Evolutionary conservation across 2,888 invertebrate genomes (phyloP), one percentile per base, ranked within the genome.

Genomic region (Seladonia tumulorum): DNA sequence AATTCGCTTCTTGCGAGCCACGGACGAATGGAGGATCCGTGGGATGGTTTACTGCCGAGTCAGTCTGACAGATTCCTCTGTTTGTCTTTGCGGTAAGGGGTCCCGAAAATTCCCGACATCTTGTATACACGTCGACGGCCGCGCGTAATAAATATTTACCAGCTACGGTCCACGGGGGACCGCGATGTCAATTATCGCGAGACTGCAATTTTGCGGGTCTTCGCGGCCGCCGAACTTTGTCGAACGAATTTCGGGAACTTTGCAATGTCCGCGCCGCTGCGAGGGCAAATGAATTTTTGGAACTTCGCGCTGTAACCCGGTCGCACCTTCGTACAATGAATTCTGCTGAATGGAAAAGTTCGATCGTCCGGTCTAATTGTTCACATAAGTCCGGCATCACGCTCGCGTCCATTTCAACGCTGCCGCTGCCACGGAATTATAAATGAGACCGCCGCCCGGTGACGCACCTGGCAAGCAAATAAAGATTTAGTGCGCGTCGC

Each of bases 1-100:
- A 94, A 94, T 94, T 94, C 94, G 93, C 93, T 89, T 90, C 88
- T 81, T 87, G 87, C 83, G 90, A 88, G 29, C 79, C 77, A 79
- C 79, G 81, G 71, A 82, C 79, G 83, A 85, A 75, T 47, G 72
- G 88, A 81, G 86, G 45, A 75, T 35, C 76, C 66, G 71, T 22
- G 63, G 70, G 85, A 77, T 80, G 80, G 80, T 84, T 86, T 84
- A 80, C 86, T 77, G 83, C 86, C 70, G 63, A 84, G 86, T 85
- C 77, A 81, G 81, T 73, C 63, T 78, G 84, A 81, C 85, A 83
- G 85, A 80, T 84, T 81, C 78, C 57, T 25, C 66, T 75, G 81
- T 86, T 78, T 86, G 74, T 85, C 86, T 80, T 86, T 72, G 79
- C 84, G 85, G 77, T 18, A 5, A 18, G 2, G 14, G 45, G 12